Conservation (phyloP, 2,113 vertebrate genomes). For the Murina feae region DNA sequence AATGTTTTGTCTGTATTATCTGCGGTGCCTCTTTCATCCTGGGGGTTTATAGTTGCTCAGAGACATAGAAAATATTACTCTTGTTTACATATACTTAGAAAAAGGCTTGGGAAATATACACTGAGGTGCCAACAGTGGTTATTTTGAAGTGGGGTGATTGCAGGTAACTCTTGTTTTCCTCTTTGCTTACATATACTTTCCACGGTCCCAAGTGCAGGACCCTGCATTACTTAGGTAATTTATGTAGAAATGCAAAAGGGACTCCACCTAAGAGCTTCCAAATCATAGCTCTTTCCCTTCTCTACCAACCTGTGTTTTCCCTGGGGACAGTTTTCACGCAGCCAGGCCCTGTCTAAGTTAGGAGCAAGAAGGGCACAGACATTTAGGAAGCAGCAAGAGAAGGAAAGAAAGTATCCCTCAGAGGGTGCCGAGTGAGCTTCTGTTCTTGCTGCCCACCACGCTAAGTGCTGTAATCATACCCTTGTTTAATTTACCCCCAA, state of each 20-base stretch:
- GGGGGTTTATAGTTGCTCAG: not conserved
- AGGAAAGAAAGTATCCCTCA: not conserved
- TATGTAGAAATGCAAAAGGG: not conserved
- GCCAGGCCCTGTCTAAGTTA: not conserved
- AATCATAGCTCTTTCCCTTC: not conserved
- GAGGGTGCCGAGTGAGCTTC: not conserved
- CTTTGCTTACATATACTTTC: not conserved
- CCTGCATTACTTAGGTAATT: not conserved
- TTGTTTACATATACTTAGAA: conserved; percentile 29
- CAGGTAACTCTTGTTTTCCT: not conserved
- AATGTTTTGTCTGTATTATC: not conserved
- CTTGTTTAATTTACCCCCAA: not conserved
- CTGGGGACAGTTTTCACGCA: not conserved
- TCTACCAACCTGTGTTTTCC: not conserved
- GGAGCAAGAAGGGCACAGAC: not conserved
- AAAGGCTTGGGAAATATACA: not conserved
- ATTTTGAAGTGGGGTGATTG: conserved; percentile 17
- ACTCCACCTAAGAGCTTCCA: not conserved
- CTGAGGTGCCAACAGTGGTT: not conserved
- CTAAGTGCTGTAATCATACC: not conserved
- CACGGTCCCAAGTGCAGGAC: not conserved
- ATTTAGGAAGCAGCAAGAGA: not conserved
- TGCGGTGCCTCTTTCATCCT: not conserved
- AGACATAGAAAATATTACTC: conserved; percentile 19
- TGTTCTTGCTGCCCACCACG: not conserved